phyloP scores from a whole-genome alignment of 2,113 vertebrate species.

The Hassar affinis region DNA sequence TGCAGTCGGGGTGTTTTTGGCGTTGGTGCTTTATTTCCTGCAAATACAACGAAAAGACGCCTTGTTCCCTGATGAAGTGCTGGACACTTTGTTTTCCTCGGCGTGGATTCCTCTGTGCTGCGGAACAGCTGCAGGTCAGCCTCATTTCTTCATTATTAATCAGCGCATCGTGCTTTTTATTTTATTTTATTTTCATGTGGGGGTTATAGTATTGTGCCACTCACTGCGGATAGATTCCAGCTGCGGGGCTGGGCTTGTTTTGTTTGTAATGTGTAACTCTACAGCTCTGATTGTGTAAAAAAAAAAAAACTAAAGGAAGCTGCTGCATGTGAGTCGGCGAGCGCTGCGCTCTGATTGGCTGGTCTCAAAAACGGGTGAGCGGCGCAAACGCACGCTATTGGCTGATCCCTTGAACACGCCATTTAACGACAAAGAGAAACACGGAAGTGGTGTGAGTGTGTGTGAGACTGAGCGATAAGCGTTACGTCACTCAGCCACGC shows the following conservation, averaged over 20 bases:
- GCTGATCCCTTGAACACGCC: slow-evolving; percentile 72
- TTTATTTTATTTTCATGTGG: background rate
- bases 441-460: background rate
- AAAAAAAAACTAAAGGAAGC: slow-evolving; percentile 38
- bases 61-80: slow-evolving; percentile 90
- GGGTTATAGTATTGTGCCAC: too few relatives aligned
- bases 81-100: slow-evolving; percentile 88
- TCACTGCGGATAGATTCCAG: background rate
- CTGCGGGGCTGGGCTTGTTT: too few relatives aligned
- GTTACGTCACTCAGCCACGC: background rate
- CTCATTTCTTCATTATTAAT: background rate
- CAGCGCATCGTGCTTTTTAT: background rate
- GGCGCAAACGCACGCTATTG: slow-evolving; percentile 67
- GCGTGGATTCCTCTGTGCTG: slow-evolving; percentile 96
- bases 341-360: slow-evolving; percentile 75
- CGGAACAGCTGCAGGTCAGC: slow-evolving; percentile 93
- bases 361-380: slow-evolving; percentile 86
- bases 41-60: slow-evolving; percentile 92
- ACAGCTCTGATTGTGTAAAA: background rate
- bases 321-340: slow-evolving; percentile 50
- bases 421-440: slow-evolving; percentile 72
- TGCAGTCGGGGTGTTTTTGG: slow-evolving; percentile 86
- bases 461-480: too few relatives aligned
- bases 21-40: slow-evolving; percentile 93
- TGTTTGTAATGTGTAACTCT: background rate